Base-by-base conservation (phyloP, 2,113 vertebrate species). In the Austrofundulus limnaeus region DNA sequence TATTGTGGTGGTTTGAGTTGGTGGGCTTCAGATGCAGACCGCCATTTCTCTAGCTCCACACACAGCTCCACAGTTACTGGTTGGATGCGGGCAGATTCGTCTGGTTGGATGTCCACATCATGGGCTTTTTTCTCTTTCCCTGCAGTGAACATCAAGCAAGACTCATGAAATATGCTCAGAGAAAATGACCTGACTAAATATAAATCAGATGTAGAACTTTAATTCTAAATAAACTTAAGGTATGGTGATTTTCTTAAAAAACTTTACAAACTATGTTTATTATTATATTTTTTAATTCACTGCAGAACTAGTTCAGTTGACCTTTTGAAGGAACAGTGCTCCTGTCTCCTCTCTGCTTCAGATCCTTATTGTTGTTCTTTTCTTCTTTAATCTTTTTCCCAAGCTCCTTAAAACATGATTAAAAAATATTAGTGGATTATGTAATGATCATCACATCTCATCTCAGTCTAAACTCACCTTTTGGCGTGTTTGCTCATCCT, bases 21-120 rank as follows among this genome's bases (percentile, higher is more conserved):
- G 4, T 47, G 48, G 19, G 72, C 58, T 23, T 66, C 38, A 8
- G 75, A 51, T 21, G 60, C 34, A 4, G 31, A 47, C 45, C 63
- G 80, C 92, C 87, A 93, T 57, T 91, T 93, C 23, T 72, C 60
- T 45, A 96, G 78, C 69, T 91, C 87, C 61, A 97, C 43, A 15
- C 87, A 90, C 41, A 97, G 75, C 11, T 92, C 92, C 74, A 95
- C 90, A 0, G 89, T 92, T 62, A 94, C 69, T 0, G 91, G 87
- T 17, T 31, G 84, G 46, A 47, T 39, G 1, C 45, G 31, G 0
- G 1, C 16, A 2, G 46, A 9, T 7, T 31, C 39, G 14, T n/a
- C 49, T 4, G 11, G 11, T 0, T 34, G 34, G 2, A 73, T 61
- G 0, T 6, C 60, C 23, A 1, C 15, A 1, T n/a, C 50, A 1